phyloP scores from a whole-genome alignment of 2,888 invertebrate species.

The Mythimna loreyi region DNA sequence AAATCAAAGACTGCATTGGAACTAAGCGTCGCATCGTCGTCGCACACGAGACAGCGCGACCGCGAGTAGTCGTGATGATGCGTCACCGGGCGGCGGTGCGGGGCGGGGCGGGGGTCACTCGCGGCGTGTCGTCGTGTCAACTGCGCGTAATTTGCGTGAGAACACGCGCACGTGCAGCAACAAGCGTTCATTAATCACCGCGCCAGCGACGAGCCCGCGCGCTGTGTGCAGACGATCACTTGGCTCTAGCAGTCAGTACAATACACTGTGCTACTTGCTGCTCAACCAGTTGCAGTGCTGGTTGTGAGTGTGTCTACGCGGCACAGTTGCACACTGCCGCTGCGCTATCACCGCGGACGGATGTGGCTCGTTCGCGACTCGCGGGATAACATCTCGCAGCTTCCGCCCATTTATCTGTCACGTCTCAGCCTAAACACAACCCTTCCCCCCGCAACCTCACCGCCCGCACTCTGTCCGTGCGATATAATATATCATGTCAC shows the following conservation, averaged over 20 bases:
- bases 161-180: slow-evolving; percentile 47
- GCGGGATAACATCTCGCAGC: slow-evolving; percentile 69
- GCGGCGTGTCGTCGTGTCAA: slow-evolving; percentile 43
- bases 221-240: not conserved
- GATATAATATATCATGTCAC: slow-evolving; percentile 5
- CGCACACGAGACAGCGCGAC: not conserved
- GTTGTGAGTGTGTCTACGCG: not conserved
- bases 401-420: slow-evolving; percentile 77
- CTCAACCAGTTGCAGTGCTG: not conserved
- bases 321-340: slow-evolving; percentile 53
- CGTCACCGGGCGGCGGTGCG: slow-evolving; percentile 16
- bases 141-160: slow-evolving; percentile 71
- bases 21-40: not conserved
- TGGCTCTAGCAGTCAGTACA: not conserved
- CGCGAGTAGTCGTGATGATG: not conserved
- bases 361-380: slow-evolving; percentile 65
- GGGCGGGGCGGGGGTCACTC: not conserved
- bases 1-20: not conserved
- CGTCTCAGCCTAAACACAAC: slow-evolving; percentile 49
- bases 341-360: slow-evolving; percentile 65
- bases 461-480: slow-evolving; percentile 1
- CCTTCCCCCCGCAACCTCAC: slow-evolving; percentile 21
- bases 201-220: not conserved
- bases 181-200: slow-evolving; percentile 18
- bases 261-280: not conserved